phyloP scores from a whole-genome alignment of 2,797 vertebrate species.

The Valencia hispanica region DNA sequence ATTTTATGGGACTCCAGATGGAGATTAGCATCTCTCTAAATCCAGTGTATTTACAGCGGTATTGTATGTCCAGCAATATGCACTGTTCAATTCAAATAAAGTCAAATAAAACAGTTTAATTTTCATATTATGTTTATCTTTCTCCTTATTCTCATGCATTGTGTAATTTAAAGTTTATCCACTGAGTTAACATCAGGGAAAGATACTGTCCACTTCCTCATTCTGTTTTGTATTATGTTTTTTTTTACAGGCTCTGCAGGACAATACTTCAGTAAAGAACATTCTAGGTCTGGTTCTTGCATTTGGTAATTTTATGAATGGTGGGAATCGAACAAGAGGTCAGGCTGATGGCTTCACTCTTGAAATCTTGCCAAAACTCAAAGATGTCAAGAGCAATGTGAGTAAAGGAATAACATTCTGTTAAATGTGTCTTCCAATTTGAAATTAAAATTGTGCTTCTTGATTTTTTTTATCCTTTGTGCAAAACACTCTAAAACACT shows the following conservation, averaged over 20 bases:
- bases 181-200: background rate
- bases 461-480: background rate
- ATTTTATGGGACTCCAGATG: background rate
- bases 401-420: constrained; percentile 64
- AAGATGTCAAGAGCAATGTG: constrained; percentile 98
- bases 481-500: background rate
- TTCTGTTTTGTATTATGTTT: background rate
- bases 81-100: background rate
- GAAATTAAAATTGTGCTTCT: background rate
- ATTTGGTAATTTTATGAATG: constrained; percentile 99
- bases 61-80: background rate
- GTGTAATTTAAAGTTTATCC: background rate
- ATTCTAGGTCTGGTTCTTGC: constrained; percentile 92
- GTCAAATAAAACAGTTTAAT: no score
- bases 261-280: constrained; percentile 85
- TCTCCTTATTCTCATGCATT: background rate
- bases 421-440: background rate
- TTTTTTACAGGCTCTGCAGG: constrained; percentile 82
- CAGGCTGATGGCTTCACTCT: constrained; percentile 95
- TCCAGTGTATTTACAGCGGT: background rate
- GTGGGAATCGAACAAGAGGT: constrained; percentile 93
- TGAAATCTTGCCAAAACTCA: constrained; percentile 96
- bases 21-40: background rate
- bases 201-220: background rate
- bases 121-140: background rate